Evolutionary conservation across 2,113 vertebrate species (phyloP), one percentile per base, ranked within the genome.

Genomic region (Sylvia atricapilla): DNA sequence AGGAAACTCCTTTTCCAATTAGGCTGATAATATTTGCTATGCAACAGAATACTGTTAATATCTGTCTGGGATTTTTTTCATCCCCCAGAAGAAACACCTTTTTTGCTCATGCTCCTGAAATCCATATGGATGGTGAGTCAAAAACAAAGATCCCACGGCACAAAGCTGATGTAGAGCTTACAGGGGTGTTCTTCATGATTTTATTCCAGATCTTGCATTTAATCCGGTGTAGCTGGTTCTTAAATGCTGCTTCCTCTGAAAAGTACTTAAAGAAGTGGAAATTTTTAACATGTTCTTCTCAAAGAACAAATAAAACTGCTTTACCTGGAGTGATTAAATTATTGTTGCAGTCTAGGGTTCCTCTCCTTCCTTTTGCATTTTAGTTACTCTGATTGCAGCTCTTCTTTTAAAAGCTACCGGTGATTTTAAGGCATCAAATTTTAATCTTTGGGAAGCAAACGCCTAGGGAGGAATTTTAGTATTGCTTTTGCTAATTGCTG

Each of bases 1-100:
- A 50, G 22, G 64, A 81, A 93, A 84, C 64, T 90, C 68, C 58
- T 96, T 91, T 82, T 69, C 69, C 74, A 72, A 78, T 89, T 62
- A 64, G 44, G 37, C 35, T 79, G 83, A 39, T 83, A 82, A 11
- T 59, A 69, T 77, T 87, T 89, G 47, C 64, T 22, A 3, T 43
- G 35, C 73, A 85, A 23, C 24, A 53, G 89, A 84, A n/a, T 37
- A 56, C 6, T 79, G 33, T 82, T 81, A 80, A 74, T 82, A 60
- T 63, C 35, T 47, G 4, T 28, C 56, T 75, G 50, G 37, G 20
- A 0, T 16, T 41, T 69, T 73, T 53, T 77, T 27, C 14, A 20
- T 17, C 15, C 37, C 72, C 14, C 41, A n/a, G 35, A 73, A 83
- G 62, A 85, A 70, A 18, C 49, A 37, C 20, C 11, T 59, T 56